Evolutionary conservation across 1,140 invertebrate species (phyloP), one percentile per base, ranked within the genome.

Genomic region (Apis cerana): DNA sequence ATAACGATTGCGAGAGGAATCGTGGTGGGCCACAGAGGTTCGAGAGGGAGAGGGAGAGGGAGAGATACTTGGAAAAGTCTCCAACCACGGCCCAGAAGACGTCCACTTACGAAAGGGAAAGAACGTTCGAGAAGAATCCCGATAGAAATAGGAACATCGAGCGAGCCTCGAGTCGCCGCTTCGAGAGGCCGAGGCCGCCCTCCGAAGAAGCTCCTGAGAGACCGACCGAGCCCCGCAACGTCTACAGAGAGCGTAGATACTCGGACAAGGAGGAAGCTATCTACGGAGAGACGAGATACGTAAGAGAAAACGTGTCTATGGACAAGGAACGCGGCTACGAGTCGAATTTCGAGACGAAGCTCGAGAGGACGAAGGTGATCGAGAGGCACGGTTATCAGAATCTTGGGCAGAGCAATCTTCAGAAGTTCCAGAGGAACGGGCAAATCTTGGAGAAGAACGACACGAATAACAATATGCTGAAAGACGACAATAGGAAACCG

Each of bases 391-490:
- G 87, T 10, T 91, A 90, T 59, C 86, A 88, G 1, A 85, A 84
- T 69, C 0, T 21, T 71, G 11, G 72, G 59, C 80, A 54, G 56
- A n/a, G 59, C 3, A 27, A 58, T 56, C 70, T 64, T 3, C 75
- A 88, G 50, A 88, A 84, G 56, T 71, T 80, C 33, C 84, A 89
- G 12, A 87, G 87, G 12, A 89, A 79, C 71, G 64, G 81, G 0
- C 83, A 72, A 9, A 92, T 90, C 85, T 90, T 94, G 27, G 94
- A 94, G 85, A 93, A 92, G 80, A 95, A 94, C 86, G 95, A 96
- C 54, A 94, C 94, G 43, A 96, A 95, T 88, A 95, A 96, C 50
- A 96, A 96, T 82, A 94, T 94, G 13, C 88, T 95, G 76, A 92
- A 92, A 64, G 93, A 92, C 27, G 86, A 89, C 0, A 90, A 93